A percentile compares a stretch with the other conserved stretches of the same genome.
Evolutionary conservation across 1,140 invertebrate genomes (phyloP).

Genomic region (Episyrphus balteatus): DNA sequence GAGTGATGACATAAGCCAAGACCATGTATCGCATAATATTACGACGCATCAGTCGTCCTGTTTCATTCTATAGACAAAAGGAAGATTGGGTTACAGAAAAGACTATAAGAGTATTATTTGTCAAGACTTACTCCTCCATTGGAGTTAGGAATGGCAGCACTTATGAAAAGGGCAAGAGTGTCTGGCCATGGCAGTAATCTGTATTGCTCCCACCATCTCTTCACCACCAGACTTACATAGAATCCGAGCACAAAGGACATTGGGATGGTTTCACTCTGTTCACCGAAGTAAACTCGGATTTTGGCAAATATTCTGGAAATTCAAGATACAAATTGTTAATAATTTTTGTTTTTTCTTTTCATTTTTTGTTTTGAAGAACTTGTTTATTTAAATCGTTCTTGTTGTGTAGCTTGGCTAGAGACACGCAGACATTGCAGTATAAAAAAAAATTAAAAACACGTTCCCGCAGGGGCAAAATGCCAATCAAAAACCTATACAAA

Average conservation of each 20-base stretch:
- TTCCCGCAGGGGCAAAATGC: too few relatives aligned
- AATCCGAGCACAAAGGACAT: conserved; percentile 92
- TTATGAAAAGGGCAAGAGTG: conserved; percentile 77
- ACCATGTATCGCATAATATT: conserved; percentile 86
- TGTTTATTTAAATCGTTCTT: background rate
- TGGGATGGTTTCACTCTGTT: conserved; percentile 73
- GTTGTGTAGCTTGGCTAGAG: background rate
- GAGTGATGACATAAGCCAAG: conserved; percentile 74
- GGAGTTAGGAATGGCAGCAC: conserved; percentile 64
- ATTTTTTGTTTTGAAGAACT: background rate
- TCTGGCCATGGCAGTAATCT: conserved; percentile 83
- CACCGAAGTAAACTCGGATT: conserved; percentile 65
- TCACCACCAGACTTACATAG: conserved; percentile 83
- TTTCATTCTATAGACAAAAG: conserved; percentile 55
- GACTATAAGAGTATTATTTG: conserved; percentile 40
- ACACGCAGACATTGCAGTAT: background rate
- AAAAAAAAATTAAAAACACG: too few relatives aligned
- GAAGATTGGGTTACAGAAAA: background rate
- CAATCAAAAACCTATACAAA: too few relatives aligned
- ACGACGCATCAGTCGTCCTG: conserved; percentile 70
- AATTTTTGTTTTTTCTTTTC: background rate
- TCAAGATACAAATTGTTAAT: background rate
- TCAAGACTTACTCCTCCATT: conserved; percentile 65
- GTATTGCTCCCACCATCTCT: conserved; percentile 88
- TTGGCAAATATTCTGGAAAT: conserved; percentile 62